Percentiles rank a stretch among this genome's conserved stretches.
phyloP scores from a whole-genome alignment of 2,113 vertebrate genomes.

The Cyprinodon tularosa region DNA sequence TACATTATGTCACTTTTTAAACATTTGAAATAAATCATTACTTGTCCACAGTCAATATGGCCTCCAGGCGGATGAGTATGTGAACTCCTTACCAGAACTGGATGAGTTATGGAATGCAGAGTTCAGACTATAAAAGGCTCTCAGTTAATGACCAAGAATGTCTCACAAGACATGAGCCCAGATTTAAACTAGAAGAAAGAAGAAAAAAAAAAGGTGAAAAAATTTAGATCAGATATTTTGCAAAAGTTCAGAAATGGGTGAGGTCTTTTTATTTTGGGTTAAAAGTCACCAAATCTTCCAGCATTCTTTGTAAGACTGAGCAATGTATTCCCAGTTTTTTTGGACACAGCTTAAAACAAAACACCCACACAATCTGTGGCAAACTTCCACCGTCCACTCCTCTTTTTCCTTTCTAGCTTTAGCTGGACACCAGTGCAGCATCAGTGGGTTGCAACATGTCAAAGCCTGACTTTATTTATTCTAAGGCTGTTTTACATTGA shows the following conservation, averaged over 20 bases:
- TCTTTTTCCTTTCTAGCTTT: slow-evolving; percentile 4
- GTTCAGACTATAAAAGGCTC: too few relatives aligned
- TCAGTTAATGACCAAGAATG: too few relatives aligned
- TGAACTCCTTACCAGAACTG: too few relatives aligned
- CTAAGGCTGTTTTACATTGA: slow-evolving; percentile 3
- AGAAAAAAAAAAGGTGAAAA: too few relatives aligned
- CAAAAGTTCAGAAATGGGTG: neutral
- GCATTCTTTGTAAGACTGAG: neutral
- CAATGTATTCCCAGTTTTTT: slow-evolving; percentile 4
- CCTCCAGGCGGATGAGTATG: too few relatives aligned
- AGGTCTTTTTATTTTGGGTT: neutral
- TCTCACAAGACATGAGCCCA: too few relatives aligned
- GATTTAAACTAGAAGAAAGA: too few relatives aligned
- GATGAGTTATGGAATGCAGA: too few relatives aligned
- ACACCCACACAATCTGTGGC: slow-evolving; percentile 19
- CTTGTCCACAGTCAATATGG: too few relatives aligned
- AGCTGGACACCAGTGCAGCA: slow-evolving; percentile 1
- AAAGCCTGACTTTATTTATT: slow-evolving; percentile 14
- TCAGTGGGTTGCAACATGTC: neutral
- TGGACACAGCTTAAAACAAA: slow-evolving; percentile 45
- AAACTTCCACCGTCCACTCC: slow-evolving; percentile 20
- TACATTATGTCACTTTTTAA: too few relatives aligned
- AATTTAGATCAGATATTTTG: too few relatives aligned
- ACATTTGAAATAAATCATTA: too few relatives aligned
- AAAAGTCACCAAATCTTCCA: neutral